Evolutionary conservation across 2,113 vertebrate genomes (phyloP).

Genomic region (Clarias batrachus): DNA sequence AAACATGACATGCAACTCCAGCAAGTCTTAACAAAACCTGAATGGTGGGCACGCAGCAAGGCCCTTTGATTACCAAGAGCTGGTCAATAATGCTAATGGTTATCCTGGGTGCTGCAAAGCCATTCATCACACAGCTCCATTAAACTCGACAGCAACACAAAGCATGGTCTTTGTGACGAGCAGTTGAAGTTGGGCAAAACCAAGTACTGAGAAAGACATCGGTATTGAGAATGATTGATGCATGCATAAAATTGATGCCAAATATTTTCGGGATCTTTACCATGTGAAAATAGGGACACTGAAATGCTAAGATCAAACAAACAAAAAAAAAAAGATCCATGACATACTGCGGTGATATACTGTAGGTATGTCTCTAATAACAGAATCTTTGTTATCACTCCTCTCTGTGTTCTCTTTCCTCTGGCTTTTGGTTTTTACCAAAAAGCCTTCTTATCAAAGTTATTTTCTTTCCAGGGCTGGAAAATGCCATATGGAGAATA

Average conservation of each 20-base stretch:
- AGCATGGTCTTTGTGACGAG: constrained; percentile 16
- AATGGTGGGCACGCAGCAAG: constrained; percentile 31
- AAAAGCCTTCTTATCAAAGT: constrained; percentile 49
- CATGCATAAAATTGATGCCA: constrained; percentile 9
- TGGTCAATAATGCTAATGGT: constrained; percentile 62
- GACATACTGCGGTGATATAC: constrained; percentile 39
- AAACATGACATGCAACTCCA: constrained; percentile 26
- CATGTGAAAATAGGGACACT: not conserved
- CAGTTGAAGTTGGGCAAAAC: constrained; percentile 10
- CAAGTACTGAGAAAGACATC: not conserved
- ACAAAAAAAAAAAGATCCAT: constrained; percentile 47
- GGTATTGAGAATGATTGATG: constrained; percentile 9
- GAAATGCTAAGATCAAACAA: not conserved
- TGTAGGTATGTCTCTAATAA: constrained; percentile 27
- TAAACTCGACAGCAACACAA: constrained; percentile 52
- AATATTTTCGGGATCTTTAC: not conserved
- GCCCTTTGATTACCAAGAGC: constrained; percentile 51
- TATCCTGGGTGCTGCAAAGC: constrained; percentile 43
- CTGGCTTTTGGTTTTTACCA: constrained; percentile 42
- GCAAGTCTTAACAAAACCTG: constrained; percentile 45
- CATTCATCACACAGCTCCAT: constrained; percentile 56
- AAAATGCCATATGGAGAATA: constrained; percentile 53
- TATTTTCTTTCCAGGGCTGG: constrained; percentile 55
- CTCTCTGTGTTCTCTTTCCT: constrained; percentile 5
- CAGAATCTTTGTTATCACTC: constrained; percentile 29